Percentiles rank a stretch among this genome's conserved stretches.
phyloP scores from a whole-genome alignment of 1,140 invertebrate genomes.

The Tenebrio molitor region DNA sequence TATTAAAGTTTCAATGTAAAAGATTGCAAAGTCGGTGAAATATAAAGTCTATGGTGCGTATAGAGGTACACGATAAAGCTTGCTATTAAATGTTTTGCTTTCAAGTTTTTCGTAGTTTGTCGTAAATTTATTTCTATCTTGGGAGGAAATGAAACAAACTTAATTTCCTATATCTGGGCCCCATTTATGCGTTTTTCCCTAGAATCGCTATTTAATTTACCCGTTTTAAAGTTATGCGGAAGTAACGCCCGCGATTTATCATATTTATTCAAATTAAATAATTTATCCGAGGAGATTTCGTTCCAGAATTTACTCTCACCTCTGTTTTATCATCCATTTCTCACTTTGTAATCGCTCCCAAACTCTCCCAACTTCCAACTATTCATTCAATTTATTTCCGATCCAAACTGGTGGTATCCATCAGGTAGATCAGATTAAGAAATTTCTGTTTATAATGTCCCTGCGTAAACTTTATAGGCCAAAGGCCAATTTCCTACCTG shows the following conservation, averaged over 20 bases:
- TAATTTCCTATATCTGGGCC: slow-evolving; percentile 34
- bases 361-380: slow-evolving; percentile 8
- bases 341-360: slow-evolving; percentile 12
- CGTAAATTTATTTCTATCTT: slow-evolving; percentile 39
- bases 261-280: slow-evolving; percentile 5
- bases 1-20: slow-evolving; percentile 39
- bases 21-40: slow-evolving; percentile 34
- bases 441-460: slow-evolving; percentile 42
- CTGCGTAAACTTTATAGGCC: slow-evolving; percentile 39
- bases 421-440: slow-evolving; percentile 25
- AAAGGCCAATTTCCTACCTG: slow-evolving; percentile 44
- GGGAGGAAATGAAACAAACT: slow-evolving; percentile 38
- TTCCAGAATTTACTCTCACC: slow-evolving; percentile 15
- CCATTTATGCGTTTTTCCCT: slow-evolving; percentile 33
- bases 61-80: slow-evolving; percentile 40
- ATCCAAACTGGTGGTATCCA: neutral
- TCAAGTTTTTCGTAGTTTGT: slow-evolving; percentile 37
- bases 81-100: slow-evolving; percentile 39
- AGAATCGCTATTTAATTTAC: slow-evolving; percentile 30
- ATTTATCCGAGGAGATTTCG: neutral
- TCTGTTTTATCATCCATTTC: slow-evolving; percentile 19
- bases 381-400: slow-evolving; percentile 2
- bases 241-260: slow-evolving; percentile 14
- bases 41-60: slow-evolving; percentile 40
- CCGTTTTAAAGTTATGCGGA: slow-evolving; percentile 12